Evolutionary conservation across 1,140 invertebrate genomes (phyloP).

Genomic region (Rhagoletis pomonella): DNA sequence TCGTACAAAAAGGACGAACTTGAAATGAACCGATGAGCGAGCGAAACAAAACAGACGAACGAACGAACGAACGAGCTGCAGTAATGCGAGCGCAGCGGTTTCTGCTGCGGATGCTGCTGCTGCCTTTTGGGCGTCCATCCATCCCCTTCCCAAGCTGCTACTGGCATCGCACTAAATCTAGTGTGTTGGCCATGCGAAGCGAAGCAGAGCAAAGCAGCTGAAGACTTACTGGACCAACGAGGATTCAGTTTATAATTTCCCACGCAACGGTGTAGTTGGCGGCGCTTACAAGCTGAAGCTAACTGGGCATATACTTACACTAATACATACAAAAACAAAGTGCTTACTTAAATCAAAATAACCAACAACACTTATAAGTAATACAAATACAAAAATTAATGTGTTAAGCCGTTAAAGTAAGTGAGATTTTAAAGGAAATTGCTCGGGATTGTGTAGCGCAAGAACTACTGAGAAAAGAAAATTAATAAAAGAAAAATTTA

Average conservation of each 20-base stretch:
- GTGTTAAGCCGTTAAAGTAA: no score
- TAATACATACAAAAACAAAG: constrained; percentile 2
- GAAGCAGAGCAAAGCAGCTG: constrained; percentile 4
- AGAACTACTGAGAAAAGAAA: neutral
- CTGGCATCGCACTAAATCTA: neutral
- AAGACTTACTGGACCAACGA: constrained; percentile 45
- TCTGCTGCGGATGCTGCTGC: constrained; percentile 15
- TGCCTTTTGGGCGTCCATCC: neutral
- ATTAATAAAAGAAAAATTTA: no score
- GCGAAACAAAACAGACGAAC: neutral
- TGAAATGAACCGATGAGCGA: neutral
- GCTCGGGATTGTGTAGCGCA: neutral
- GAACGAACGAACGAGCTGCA: neutral
- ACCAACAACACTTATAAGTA: constrained; percentile 11
- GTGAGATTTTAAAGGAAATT: neutral
- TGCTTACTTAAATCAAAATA: constrained; percentile 33
- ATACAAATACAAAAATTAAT: neutral
- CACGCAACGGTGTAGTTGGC: constrained; percentile 42
- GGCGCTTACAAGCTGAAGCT: constrained; percentile 32
- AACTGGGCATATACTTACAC: neutral
- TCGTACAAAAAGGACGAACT: constrained; percentile 9
- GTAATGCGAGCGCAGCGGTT: neutral
- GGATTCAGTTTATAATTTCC: constrained; percentile 46
- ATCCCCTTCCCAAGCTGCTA: neutral
- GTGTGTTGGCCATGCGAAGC: neutral